Evolutionary conservation across 2,888 invertebrate species (phyloP), one percentile per base, ranked within the genome.

Genomic region (Dorcus parallelipipedus): DNA sequence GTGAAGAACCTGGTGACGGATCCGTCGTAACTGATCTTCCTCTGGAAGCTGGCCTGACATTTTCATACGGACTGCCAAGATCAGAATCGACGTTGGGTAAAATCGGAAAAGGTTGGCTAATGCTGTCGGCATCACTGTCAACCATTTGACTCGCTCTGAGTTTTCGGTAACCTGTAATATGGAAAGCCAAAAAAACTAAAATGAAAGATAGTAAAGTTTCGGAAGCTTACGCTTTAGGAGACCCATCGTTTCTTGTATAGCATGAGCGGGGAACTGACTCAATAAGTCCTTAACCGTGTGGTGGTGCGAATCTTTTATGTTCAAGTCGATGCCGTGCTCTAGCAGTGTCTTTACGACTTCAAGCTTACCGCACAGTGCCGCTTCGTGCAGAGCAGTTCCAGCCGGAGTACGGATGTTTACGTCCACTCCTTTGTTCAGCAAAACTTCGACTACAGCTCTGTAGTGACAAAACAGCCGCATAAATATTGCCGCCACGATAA

Each of bases 301-400:
- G 58, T 90, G 89, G 63, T 88, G 85, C 7, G 85, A 83, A 75
- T 97, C 93, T 23, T 87, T 85, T 47, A 92, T 89, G 61, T 86
- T 84, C 43, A 93, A 81, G 76, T 95, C 91, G 17, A 92, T 91
- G 1, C 93, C 94, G 67, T 87, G 84, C 62, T 90, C 88, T 10
- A 97, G 80, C 39, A 96, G 82, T 0, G 91, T 85, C 54, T 89
- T 83, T 20, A 94, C 95, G 14, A 95, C 94, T 58, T 92, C 90
- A 66, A 91, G 88, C 78, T 95, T 95, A 14, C 95, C 95, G 76
- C 90, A 95, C 23, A 94, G 84, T 0, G 95, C 95, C 0, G 97
- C 96, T 76, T 96, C 95, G 80, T 97, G 97, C 61, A 97, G 83
- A 0, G 96, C 93, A 5, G 94, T 94, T 0, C 97, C 97, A 38